Evolutionary conservation across 2,113 vertebrate genomes (phyloP).

Genomic region (Panthera tigris): DNA sequence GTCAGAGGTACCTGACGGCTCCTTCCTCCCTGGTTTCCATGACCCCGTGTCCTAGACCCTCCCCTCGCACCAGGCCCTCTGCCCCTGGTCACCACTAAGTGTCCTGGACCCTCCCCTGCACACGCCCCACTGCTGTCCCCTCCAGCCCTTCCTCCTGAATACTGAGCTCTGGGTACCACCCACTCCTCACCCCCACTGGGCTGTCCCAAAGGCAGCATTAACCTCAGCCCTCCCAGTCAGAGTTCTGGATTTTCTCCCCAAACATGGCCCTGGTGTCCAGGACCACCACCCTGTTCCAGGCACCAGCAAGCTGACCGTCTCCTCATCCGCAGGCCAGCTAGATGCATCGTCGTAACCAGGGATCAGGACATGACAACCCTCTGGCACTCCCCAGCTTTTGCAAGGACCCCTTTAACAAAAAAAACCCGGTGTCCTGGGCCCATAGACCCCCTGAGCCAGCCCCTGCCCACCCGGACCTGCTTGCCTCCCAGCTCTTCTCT

Average conservation of each 20-base stretch:
- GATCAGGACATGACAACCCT: background rate
- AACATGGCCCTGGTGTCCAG: background rate
- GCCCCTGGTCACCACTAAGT: background rate
- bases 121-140: background rate
- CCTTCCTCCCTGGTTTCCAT: background rate
- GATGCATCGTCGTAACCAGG: background rate
- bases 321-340: background rate
- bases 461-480: background rate
- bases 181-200: background rate
- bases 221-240: background rate
- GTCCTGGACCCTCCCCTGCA: background rate
- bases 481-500: background rate
- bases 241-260: background rate
- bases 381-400: background rate
- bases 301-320: background rate
- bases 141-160: background rate
- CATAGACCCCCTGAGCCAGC: background rate
- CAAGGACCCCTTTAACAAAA: background rate
- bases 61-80: background rate
- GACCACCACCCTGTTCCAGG: no score
- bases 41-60: background rate
- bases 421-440: background rate
- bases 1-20: no score
- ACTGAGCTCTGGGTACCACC: background rate
- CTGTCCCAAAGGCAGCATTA: background rate